Evolutionary conservation across 2,797 vertebrate species (phyloP).

Genomic region (Setipinna tenuifilis): DNA sequence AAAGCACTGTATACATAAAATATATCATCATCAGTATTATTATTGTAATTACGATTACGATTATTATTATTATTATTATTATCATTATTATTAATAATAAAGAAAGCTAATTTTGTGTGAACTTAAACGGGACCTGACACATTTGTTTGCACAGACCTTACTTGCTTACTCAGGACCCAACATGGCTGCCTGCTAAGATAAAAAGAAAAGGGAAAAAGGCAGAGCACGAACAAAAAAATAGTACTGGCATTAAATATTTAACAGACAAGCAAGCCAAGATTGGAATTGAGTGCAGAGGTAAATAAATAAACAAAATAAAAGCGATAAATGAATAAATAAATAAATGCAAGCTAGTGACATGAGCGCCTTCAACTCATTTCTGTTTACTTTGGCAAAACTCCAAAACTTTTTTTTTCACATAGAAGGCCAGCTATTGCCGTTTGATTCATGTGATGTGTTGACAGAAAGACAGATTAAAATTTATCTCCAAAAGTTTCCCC

Average conservation of each 20-base stretch:
- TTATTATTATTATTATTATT: no score
- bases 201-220: no score
- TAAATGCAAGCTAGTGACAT: background rate
- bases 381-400: background rate
- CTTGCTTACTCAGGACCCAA: no score
- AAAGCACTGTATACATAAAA: no score
- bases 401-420: background rate
- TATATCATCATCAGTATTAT: no score
- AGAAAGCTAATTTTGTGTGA: no score
- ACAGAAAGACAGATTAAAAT: background rate
- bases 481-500: no score
- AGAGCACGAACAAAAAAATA: background rate
- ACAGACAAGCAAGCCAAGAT: background rate
- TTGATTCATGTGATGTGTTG: background rate
- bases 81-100: no score
- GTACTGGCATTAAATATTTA: background rate
- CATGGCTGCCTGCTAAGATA: no score
- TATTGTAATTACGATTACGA: no score
- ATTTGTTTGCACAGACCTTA: no score
- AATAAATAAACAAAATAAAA: background rate
- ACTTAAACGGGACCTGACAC: no score
- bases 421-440: background rate
- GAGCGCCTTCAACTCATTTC: background rate
- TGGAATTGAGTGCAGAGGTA: background rate
- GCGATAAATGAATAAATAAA: background rate